Evolutionary conservation across 2,797 vertebrate species (phyloP).

Genomic region (Babyrousa celebensis): DNA sequence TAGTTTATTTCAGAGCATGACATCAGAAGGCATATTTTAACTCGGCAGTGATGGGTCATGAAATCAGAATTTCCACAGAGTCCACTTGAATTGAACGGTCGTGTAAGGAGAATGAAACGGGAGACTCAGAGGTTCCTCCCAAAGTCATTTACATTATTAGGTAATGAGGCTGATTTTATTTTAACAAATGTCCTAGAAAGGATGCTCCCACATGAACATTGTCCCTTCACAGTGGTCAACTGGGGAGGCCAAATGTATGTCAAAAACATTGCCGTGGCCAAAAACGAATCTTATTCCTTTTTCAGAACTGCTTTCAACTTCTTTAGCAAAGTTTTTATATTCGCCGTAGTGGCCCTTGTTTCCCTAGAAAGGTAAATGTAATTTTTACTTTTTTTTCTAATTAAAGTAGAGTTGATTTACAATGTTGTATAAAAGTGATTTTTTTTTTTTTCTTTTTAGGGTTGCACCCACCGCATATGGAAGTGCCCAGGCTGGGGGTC

Average conservation of each 20-base stretch:
- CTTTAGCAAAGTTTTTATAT: background rate
- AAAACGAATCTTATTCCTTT: background rate
- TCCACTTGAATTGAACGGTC: background rate
- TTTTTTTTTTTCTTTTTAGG: no score
- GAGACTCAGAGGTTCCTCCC: background rate
- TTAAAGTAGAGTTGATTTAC: no score
- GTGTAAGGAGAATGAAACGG: conserved; percentile 2
- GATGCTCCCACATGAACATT: background rate
- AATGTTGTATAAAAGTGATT: no score
- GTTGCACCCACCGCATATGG: no score
- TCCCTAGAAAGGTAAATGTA: background rate
- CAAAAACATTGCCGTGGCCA: background rate
- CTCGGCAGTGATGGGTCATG: conserved; percentile 36
- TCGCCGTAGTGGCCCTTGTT: background rate
- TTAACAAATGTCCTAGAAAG: conserved; percentile 74
- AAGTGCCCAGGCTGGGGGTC: no score
- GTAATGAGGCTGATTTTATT: conserved; percentile 72
- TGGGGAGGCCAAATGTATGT: background rate
- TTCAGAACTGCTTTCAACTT: background rate
- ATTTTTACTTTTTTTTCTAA: no score
- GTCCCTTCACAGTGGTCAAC: conserved; percentile 40
- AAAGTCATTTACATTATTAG: conserved; percentile 30
- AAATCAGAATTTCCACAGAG: conserved; percentile 69
- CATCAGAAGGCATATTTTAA: conserved; percentile 75
- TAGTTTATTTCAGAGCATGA: conserved; percentile 80